These are phyloP conservation scores for Micromussa lordhowensis DNA, from an alignment of 92 coral and sea anemone genomes.

Conservation along the genomic window DNA sequence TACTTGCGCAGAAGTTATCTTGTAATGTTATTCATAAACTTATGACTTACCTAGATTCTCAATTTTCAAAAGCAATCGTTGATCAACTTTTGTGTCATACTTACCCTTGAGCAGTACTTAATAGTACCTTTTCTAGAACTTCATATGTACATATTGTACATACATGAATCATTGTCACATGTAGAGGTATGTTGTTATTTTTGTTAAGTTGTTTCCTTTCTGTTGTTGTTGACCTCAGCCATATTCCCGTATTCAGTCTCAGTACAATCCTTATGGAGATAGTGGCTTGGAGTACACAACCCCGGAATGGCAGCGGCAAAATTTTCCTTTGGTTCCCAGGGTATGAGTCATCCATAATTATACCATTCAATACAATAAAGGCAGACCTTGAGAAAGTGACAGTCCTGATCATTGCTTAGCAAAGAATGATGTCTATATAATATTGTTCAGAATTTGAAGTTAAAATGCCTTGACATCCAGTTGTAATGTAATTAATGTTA, in stretches of 20 bases:
- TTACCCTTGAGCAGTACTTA: too few relatives aligned
- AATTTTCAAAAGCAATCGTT: too few relatives aligned
- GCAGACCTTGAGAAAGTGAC: not conserved
- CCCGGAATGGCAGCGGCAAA: slow-evolving; percentile 31
- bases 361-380: not conserved
- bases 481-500: too few relatives aligned
- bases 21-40: too few relatives aligned
- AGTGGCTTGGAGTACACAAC: slow-evolving; percentile 18
- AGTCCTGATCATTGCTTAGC: not conserved
- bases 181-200: not conserved
- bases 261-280: slow-evolving; percentile 21
- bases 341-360: not conserved
- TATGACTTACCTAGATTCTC: too few relatives aligned
- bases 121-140: too few relatives aligned
- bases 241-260: slow-evolving; percentile 7
- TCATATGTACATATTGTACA: too few relatives aligned
- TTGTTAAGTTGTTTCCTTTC: not conserved
- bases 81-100: too few relatives aligned
- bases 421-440: not conserved
- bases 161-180: too few relatives aligned
- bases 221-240: not conserved
- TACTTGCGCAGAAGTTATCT: too few relatives aligned
- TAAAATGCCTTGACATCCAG: too few relatives aligned
- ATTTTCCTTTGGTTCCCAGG: slow-evolving; percentile 27
- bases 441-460: not conserved